A percentile compares a stretch with the other conserved stretches of the same genome.
Evolutionary conservation across 2,113 vertebrate genomes (phyloP).

Genomic region (Peromyscus polionotus): DNA sequence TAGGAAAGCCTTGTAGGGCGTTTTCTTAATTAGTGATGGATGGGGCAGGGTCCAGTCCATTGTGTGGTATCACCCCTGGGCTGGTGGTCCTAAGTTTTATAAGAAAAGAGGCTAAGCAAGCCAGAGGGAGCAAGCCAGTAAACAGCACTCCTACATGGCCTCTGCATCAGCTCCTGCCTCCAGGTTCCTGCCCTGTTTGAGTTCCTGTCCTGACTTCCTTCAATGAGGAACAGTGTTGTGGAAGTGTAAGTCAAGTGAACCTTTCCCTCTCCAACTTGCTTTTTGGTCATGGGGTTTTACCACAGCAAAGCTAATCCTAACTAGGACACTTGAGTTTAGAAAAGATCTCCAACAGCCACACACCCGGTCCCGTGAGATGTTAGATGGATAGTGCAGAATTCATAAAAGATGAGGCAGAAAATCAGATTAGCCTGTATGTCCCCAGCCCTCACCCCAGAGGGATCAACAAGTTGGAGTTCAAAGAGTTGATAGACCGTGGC

Average conservation of each 20-base stretch:
- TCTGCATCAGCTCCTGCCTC: not conserved
- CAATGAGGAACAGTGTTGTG: not conserved
- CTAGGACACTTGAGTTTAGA: not conserved
- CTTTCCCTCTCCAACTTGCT: not conserved
- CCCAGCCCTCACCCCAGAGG: not conserved
- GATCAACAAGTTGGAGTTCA: not conserved
- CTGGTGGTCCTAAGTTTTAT: not conserved
- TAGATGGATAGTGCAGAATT: not conserved
- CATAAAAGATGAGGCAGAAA: not conserved
- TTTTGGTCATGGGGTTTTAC: not conserved
- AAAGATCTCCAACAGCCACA: not conserved
- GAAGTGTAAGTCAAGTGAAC: not conserved
- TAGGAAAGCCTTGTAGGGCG: not conserved
- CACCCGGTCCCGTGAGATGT: not conserved
- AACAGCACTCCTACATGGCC: not conserved
- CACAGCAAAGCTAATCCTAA: not conserved
- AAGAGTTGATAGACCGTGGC: not conserved
- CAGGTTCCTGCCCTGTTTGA: not conserved
- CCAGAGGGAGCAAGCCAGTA: not conserved
- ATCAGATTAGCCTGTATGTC: not conserved
- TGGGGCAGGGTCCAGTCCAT: not conserved
- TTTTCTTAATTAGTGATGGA: not conserved
- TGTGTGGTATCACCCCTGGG: not conserved
- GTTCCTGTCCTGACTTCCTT: not conserved
- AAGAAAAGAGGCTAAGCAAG: not conserved